Evolutionary conservation across 1,140 invertebrate species (phyloP), one percentile per base, ranked within the genome.

Genomic region (silkworm (Bombyx mori)): DNA sequence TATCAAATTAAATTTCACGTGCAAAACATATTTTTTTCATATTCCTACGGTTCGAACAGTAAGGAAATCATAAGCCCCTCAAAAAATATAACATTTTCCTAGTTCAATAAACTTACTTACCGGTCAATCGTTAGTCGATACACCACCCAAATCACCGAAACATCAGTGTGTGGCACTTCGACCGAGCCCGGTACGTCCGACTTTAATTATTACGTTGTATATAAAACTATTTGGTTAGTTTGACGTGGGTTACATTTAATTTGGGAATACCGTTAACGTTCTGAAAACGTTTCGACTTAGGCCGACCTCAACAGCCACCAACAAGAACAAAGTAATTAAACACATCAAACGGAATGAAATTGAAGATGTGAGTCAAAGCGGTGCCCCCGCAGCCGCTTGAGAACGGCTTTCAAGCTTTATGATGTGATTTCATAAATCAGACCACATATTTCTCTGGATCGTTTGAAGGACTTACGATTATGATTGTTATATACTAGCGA

Each of bases 251-350:
- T 75, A 79, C 81, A 77, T 86, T 84, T 82, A 84, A 86, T 84
- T 78, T 81, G 67, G 66, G 66, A 85, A 84, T 73, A 70, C 69
- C 78, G 79, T 35, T 35, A 81, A 76, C 79, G 73, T 84, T 81
- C 81, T 74, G 66, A 69, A 70, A 77, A 47, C 79, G 69, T 82
- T 80, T 80, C 81, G 74, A 81, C 82, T 84, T 82, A 71, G 75
- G 75, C 57, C 66, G 71, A 86, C 83, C 81, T 72, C 83, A 86
- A 65, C 77, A 76, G 74, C 74, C 77, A 81, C 75, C 75, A 82
- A 86, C 78, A 81, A 83, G 82, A 86, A 82, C 82, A 79, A 86
- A 86, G 81, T 84, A 84, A 86, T 86, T 86, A 86, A 84, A 82
- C 83, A 83, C 79, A 86, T 86, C 83, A 86, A 86, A 86, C 80